phyloP scores from a whole-genome alignment of 2,888 invertebrate genomes.

The Fragum whitleyi region DNA sequence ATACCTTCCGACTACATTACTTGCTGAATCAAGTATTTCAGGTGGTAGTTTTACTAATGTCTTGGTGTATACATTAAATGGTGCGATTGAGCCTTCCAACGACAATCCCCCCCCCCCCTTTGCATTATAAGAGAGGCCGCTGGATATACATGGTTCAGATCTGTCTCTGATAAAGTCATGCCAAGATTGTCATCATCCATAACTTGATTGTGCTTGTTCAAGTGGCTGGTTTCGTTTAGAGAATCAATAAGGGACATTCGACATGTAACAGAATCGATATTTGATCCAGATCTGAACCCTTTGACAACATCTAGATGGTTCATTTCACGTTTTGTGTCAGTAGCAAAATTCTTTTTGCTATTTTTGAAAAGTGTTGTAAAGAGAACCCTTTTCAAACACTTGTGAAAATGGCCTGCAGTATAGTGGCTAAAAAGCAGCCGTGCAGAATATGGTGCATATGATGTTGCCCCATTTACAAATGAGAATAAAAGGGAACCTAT shows the following conservation, averaged over 20 bases:
- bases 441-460: conserved; percentile 61
- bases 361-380: conserved; percentile 50
- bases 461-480: conserved; percentile 59
- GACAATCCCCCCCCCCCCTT: conserved; percentile 30
- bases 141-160: conserved; percentile 28
- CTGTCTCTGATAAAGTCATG: not conserved
- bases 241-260: too few relatives aligned
- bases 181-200: conserved; percentile 33
- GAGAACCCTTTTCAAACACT: conserved; percentile 43
- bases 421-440: conserved; percentile 43
- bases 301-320: conserved; percentile 48
- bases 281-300: conserved; percentile 48
- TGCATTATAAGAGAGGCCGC: conserved; percentile 29
- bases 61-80: conserved; percentile 41
- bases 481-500: conserved; percentile 56
- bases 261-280: conserved; percentile 32
- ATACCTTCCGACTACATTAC: conserved; percentile 33
- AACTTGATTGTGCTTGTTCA: not conserved
- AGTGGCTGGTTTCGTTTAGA: conserved; percentile 23
- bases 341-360: conserved; percentile 49
- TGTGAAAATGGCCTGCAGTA: conserved; percentile 48
- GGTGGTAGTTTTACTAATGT: conserved; percentile 15
- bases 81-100: not conserved
- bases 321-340: conserved; percentile 58
- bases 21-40: conserved; percentile 37